Evolutionary conservation across 2,797 vertebrate species (phyloP).

Genomic region (Rhinella marina): DNA sequence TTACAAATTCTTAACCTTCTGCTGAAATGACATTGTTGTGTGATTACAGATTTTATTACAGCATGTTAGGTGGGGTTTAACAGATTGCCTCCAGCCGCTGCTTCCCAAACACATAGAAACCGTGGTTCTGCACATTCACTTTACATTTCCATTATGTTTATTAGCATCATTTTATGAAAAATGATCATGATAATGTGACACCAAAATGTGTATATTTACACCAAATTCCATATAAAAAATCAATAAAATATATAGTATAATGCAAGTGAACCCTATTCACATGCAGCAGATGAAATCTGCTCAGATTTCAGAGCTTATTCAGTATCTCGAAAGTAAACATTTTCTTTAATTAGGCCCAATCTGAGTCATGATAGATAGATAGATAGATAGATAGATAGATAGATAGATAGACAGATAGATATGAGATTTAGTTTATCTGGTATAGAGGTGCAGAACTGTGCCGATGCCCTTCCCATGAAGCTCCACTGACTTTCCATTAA

Average conservation of each 20-base stretch:
- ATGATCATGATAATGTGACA: background rate
- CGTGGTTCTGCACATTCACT: background rate
- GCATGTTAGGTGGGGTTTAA: background rate
- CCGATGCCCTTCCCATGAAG: no score
- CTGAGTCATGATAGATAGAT: no score
- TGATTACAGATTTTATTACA: slow-evolving; percentile 8
- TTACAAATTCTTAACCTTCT: background rate
- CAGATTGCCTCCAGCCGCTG: slow-evolving; percentile 19
- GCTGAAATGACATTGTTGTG: background rate
- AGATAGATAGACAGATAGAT: no score
- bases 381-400: no score
- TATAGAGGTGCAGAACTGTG: no score
- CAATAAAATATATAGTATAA: background rate
- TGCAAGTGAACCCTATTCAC: no score
- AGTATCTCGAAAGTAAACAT: no score
- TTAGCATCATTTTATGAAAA: slow-evolving; percentile 7
- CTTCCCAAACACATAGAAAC: slow-evolving; percentile 2
- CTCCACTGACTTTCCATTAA: no score
- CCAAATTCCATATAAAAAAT: background rate
- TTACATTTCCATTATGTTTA: background rate
- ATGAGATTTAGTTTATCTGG: no score
- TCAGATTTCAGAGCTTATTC: no score
- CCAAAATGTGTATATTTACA: background rate
- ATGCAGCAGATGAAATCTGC: no score
- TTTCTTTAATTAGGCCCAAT: no score